These are phyloP conservation scores for Heliconius melpomene DNA, from an alignment of 1,140 invertebrate species.

Conservation along the genomic window DNA sequence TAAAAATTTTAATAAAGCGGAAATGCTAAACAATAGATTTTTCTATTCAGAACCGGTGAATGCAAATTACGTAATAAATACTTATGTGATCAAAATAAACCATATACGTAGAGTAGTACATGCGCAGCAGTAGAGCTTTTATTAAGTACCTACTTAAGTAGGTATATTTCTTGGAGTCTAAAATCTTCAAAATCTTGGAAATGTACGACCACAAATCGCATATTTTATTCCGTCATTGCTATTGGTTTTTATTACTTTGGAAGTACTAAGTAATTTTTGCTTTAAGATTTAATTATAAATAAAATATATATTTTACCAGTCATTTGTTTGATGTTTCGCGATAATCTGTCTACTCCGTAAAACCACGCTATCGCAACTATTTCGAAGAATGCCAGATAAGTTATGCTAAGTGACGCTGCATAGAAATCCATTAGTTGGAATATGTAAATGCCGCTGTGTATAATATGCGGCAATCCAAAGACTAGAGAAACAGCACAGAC, in stretches of 20 bases:
- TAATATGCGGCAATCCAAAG: constrained; percentile 92
- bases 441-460: constrained; percentile 94
- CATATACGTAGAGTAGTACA: not conserved
- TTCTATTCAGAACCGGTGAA: not conserved
- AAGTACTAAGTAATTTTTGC: too few relatives aligned
- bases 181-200: too few relatives aligned
- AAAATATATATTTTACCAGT: constrained; percentile 82
- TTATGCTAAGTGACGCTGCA: constrained; percentile 93
- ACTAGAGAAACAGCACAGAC: constrained; percentile 92
- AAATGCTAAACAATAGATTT: constrained; percentile 12
- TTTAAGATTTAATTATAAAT: not conserved
- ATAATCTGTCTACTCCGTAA: constrained; percentile 91
- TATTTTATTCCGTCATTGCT: not conserved
- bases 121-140: not conserved
- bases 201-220: too few relatives aligned
- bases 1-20: not conserved
- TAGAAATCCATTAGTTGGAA: constrained; percentile 97
- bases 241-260: not conserved
- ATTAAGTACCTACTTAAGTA: too few relatives aligned
- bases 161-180: too few relatives aligned
- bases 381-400: constrained; percentile 96
- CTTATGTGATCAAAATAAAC: not conserved
- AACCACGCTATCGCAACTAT: constrained; percentile 95
- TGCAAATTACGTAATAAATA: not conserved
- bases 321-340: constrained; percentile 93